Base-by-base conservation (phyloP, 2,113 vertebrate species). In the Nibea albiflora region DNA sequence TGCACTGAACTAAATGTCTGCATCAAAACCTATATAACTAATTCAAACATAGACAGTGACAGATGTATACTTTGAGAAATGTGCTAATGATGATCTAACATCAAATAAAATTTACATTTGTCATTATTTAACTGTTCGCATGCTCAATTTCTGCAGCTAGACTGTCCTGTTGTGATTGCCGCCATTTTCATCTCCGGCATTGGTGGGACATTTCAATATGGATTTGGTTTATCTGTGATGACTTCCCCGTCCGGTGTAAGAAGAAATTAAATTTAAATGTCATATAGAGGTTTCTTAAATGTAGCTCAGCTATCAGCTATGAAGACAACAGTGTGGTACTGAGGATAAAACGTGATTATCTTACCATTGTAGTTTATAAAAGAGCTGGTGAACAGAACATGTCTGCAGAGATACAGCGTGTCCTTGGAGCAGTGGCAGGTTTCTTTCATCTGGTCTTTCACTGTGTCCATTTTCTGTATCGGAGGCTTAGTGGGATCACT, bases 151-250 rank as follows among this genome's bases (percentile, higher is more conserved):
- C 39, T 79, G 17, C 90, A 95, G 95, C 49, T 85, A 7, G 58
- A 90, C n/a, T 90, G 44, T 49, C 95, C 94, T 42, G 62, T 88
- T 47, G 79, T 95, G 1, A 67, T 95, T 15, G 90, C 86, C 20
- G 84, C 85, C 28, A 86, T 92, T 73, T 91, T 96, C 54, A 83
- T 95, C 46, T 64, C 93, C 71, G 96, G 95, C 52, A 93, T 96
- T 15, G 95, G 95, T 65, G 96, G 96, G 44, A 84, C 92, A 3
- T 97, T 96, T 88, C 96, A 96, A 7, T 97, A 95, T 88, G 96
- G 96, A 64, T 92, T 95, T 76, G 82, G 93, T 11, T 4, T 97
- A 42, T 95, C 96, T 50, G 93, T 95, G 71, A 92, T 97, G 90
- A 96, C 94, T 31, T 94, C 95, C 9, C 95, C 96, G 3, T 95